These are phyloP conservation scores for Ceriagrion tenellum DNA, from an alignment of 2,888 invertebrate species.

Conservation along the genomic window DNA sequence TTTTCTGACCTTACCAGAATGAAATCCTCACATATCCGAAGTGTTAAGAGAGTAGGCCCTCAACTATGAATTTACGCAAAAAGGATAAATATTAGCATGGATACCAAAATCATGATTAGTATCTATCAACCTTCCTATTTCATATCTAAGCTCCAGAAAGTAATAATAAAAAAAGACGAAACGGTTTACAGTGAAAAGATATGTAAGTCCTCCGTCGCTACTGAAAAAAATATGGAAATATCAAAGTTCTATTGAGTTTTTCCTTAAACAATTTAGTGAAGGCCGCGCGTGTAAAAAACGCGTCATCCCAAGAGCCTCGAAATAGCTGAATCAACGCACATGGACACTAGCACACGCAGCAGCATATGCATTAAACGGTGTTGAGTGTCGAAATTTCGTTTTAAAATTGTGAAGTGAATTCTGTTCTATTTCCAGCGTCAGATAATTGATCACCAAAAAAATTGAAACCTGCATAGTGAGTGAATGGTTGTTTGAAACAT, in stretches of 20 bases:
- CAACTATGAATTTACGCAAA: neutral
- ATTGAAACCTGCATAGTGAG: neutral
- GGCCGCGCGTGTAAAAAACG: constrained; percentile 4
- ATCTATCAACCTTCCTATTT: neutral
- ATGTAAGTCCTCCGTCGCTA: neutral
- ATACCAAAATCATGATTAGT: neutral
- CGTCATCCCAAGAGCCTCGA: constrained; percentile 51
- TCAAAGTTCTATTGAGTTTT: constrained; percentile 6
- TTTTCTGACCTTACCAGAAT: neutral
- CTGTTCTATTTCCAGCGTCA: neutral
- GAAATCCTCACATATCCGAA: neutral
- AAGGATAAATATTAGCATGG: neutral
- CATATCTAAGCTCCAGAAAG: neutral
- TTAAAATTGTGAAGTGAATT: constrained; percentile 12
- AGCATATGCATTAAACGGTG: constrained; percentile 51
- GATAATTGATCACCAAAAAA: neutral
- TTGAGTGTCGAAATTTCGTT: constrained; percentile 24
- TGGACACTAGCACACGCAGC: constrained; percentile 56
- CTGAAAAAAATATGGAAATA: neutral
- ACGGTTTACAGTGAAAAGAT: neutral
- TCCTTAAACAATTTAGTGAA: constrained; percentile 55
- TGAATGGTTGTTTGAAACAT: constrained; percentile 8
- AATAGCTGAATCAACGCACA: constrained; percentile 65
- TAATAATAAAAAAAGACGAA: neutral
- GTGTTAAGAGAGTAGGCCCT: neutral